These are phyloP conservation scores for Epizoanthus illoricatus DNA, from an alignment of 92 coral and sea anemone species.

Conservation along the genomic window DNA sequence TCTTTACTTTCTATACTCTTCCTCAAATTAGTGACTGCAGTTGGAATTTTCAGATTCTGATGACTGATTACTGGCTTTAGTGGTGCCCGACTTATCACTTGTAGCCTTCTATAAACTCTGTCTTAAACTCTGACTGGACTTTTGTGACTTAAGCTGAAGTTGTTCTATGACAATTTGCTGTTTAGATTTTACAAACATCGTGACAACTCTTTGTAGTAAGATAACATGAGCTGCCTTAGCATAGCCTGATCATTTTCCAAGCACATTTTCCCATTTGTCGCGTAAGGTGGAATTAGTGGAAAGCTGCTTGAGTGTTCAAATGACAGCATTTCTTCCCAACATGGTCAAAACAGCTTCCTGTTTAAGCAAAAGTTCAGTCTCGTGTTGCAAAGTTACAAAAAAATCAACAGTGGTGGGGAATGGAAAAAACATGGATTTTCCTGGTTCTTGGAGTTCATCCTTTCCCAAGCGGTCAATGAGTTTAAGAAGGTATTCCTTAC, in stretches of 20 bases:
- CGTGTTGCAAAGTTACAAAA: not conserved
- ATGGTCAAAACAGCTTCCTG: not conserved
- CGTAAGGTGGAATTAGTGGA: constrained; percentile 5
- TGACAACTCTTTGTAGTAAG: constrained; percentile 22
- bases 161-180: no score
- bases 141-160: constrained; percentile 39
- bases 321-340: constrained; percentile 10
- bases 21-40: not conserved
- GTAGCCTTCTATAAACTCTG: no score
- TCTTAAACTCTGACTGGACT: no score
- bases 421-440: constrained; percentile 29
- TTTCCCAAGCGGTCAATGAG: no score
- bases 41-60: not conserved
- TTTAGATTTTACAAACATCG: no score
- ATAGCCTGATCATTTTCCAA: constrained; percentile 4
- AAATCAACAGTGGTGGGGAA: constrained; percentile 25
- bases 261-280: constrained; percentile 12
- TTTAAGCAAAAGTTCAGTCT: no score
- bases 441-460: constrained; percentile 33
- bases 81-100: no score
- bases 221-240: constrained; percentile 29
- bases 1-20: no score
- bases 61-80: not conserved
- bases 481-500: no score
- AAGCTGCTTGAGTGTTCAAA: constrained; percentile 19